Percentiles rank a stretch among this genome's conserved stretches.
Conservation (phyloP, 2,113 vertebrate genomes). For the Hucho hucho region DNA sequence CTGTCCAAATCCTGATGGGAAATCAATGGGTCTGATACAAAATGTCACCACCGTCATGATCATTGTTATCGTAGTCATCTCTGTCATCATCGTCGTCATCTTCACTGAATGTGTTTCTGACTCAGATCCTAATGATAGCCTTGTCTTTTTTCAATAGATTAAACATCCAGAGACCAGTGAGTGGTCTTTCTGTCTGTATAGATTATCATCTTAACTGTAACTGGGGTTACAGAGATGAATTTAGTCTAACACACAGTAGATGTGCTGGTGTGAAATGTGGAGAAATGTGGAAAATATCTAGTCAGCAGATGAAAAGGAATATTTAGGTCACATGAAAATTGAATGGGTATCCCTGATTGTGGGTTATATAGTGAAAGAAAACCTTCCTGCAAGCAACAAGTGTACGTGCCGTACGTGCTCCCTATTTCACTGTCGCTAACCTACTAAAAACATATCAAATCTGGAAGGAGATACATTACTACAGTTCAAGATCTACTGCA, state of each 20-base stretch:
- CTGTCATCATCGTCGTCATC: neutral
- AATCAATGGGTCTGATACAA: slow-evolving; percentile 40
- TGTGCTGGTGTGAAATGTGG: slow-evolving; percentile 30
- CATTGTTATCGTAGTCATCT: neutral
- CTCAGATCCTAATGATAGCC: neutral
- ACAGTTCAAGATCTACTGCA: slow-evolving; percentile 3
- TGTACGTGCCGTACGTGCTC: neutral
- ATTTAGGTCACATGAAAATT: slow-evolving; percentile 67
- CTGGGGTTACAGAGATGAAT: slow-evolving; percentile 6
- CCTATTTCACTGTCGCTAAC: slow-evolving; percentile 25
- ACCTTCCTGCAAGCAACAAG: neutral
- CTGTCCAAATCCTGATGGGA: slow-evolving; percentile 28
- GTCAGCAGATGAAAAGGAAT: slow-evolving; percentile 56
- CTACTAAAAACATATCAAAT: slow-evolving; percentile 31
- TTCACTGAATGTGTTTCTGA: neutral
- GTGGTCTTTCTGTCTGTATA: slow-evolving; percentile 22
- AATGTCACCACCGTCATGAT: slow-evolving; percentile 17
- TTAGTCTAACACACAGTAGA: slow-evolving; percentile 8
- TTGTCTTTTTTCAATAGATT: neutral
- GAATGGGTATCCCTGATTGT: slow-evolving; percentile 37
- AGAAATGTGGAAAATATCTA: slow-evolving; percentile 39
- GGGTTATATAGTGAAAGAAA: slow-evolving; percentile 17
- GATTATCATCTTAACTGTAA: slow-evolving; percentile 47
- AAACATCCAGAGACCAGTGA: neutral
- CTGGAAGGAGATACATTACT: slow-evolving; percentile 48